These are phyloP conservation scores for Nemotelus pantherinus DNA, from an alignment of 2,888 invertebrate species.

Conservation along the genomic window DNA sequence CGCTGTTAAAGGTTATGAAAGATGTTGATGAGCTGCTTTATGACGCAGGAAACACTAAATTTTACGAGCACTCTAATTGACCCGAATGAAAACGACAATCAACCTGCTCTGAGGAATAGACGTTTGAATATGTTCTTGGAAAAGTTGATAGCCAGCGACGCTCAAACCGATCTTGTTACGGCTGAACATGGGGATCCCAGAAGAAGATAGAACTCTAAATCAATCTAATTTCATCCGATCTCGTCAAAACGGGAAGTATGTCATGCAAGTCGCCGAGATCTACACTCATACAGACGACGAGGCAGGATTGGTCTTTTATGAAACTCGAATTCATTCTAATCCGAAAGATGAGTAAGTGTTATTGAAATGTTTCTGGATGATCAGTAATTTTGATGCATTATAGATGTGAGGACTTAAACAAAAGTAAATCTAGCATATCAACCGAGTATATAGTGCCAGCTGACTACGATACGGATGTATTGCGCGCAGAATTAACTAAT, in stretches of 20 bases:
- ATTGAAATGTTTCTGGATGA: neutral
- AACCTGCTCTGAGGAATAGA: constrained; percentile 47
- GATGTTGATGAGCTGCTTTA: constrained; percentile 58
- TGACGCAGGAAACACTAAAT: constrained; percentile 58
- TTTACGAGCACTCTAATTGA: constrained; percentile 55
- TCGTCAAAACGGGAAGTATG: constrained; percentile 56
- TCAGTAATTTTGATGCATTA: neutral
- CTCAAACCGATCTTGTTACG: constrained; percentile 55
- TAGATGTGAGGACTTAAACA: constrained; percentile 4
- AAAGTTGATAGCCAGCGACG: constrained; percentile 53
- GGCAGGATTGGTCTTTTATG: constrained; percentile 75
- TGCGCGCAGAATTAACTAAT: constrained; percentile 72
- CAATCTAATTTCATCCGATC: constrained; percentile 54
- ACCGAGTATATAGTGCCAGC: constrained; percentile 70
- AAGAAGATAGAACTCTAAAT: neutral
- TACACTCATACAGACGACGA: constrained; percentile 80
- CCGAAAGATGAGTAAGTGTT: constrained; percentile 54
- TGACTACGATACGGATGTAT: constrained; percentile 74
- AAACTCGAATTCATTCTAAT: constrained; percentile 66
- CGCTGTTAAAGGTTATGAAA: constrained; percentile 57
- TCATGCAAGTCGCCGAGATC: constrained; percentile 72
- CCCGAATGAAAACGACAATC: constrained; percentile 45
- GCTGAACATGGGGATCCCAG: constrained; percentile 52
- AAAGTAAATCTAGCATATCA: constrained; percentile 63
- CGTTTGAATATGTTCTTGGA: constrained; percentile 55